phyloP scores from a whole-genome alignment of 92 coral and sea anemone species.

The Blastomussa wellsi region DNA sequence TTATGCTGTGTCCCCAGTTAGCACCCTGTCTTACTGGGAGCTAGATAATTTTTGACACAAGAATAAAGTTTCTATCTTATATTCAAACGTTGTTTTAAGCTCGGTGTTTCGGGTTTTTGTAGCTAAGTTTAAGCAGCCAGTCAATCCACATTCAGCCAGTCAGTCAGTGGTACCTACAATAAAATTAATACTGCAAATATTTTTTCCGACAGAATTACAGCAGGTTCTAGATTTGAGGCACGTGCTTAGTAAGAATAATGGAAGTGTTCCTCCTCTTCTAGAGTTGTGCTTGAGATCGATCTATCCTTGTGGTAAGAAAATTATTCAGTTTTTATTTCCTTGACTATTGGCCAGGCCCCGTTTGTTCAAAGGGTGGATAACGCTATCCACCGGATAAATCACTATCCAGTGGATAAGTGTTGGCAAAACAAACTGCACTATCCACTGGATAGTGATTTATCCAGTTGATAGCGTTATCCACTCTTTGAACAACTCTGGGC shows the following conservation, averaged over 20 bases:
- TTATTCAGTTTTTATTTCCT: not conserved
- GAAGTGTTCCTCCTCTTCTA: conserved; percentile 24
- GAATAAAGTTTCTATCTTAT: too few relatives aligned
- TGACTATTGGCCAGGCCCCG: too few relatives aligned
- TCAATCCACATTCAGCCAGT: not conserved
- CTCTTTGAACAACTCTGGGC: too few relatives aligned
- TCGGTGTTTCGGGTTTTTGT: not conserved
- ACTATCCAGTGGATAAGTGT: too few relatives aligned
- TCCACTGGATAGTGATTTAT: too few relatives aligned
- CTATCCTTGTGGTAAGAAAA: conserved; percentile 13
- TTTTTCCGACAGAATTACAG: conserved; percentile 25
- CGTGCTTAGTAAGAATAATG: not conserved
- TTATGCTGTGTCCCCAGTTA: too few relatives aligned
- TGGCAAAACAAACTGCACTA: too few relatives aligned
- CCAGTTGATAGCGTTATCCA: too few relatives aligned
- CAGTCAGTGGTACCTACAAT: not conserved
- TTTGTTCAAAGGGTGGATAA: too few relatives aligned
- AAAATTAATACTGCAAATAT: not conserved
- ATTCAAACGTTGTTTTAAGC: not conserved
- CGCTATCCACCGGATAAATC: too few relatives aligned
- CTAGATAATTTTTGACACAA: too few relatives aligned
- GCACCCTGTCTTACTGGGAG: too few relatives aligned
- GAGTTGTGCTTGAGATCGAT: conserved; percentile 39
- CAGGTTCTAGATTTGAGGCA: conserved; percentile 13
- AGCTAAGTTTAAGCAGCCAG: not conserved